Evolutionary conservation across 2,888 invertebrate species (phyloP).

Genomic region (Harmothoe impar): DNA sequence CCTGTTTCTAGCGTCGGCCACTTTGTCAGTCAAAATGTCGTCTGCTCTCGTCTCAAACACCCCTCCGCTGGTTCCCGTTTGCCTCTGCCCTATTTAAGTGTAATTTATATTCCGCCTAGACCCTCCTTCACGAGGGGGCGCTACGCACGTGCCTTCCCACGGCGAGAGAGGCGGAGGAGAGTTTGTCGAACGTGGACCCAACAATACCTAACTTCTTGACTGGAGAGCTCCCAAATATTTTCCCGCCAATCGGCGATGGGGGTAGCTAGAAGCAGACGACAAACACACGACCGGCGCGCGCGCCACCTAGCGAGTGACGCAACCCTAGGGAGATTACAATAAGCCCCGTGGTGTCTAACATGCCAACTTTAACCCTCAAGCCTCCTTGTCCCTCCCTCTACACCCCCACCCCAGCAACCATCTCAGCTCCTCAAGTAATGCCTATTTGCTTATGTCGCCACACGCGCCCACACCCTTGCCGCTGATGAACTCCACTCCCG

Average conservation of each 20-base stretch:
- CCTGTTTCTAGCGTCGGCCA: constrained; percentile 21
- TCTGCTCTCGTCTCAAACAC: background rate
- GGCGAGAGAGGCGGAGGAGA: background rate
- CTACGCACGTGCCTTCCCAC: constrained; percentile 53
- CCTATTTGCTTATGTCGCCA: constrained; percentile 13
- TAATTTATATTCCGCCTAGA: constrained; percentile 57
- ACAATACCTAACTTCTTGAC: constrained; percentile 56
- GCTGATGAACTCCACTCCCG: background rate
- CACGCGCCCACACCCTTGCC: background rate
- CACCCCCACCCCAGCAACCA: background rate
- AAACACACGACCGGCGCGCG: constrained; percentile 22
- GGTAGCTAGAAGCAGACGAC: constrained; percentile 42
- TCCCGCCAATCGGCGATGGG: background rate
- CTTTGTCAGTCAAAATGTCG: constrained; percentile 36
- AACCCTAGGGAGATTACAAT: constrained; percentile 43
- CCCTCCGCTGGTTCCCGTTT: constrained; percentile 7
- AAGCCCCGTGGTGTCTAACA: constrained; percentile 39
- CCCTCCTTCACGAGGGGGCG: background rate
- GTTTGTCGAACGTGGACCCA: constrained; percentile 51
- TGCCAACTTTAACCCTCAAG: constrained; percentile 33
- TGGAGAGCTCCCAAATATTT: constrained; percentile 57
- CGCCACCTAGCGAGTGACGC: constrained; percentile 11
- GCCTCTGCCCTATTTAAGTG: constrained; percentile 52
- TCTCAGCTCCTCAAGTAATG: background rate
- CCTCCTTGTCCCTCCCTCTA: background rate